These are phyloP conservation scores for Cladorhizidae sp. DNA, from an alignment of 37 sponge, comb jelly and placozoan genomes.

Conservation along the genomic window DNA sequence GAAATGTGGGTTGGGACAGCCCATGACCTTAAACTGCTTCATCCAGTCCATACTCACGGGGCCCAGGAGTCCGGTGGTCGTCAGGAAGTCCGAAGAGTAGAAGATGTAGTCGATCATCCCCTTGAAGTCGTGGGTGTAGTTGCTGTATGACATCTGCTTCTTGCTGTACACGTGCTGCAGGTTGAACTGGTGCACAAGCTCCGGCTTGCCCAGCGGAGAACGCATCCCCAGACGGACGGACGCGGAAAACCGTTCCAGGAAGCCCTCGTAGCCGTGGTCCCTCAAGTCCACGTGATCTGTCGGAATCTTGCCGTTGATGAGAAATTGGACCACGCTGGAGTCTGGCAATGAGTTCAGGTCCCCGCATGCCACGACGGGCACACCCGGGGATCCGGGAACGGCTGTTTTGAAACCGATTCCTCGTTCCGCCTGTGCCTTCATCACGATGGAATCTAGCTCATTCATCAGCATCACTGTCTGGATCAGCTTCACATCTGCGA, in stretches of 20 bases:
- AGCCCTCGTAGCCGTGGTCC: conserved; percentile 81
- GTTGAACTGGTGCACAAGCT: conserved; percentile 84
- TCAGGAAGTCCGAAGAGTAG: conserved; percentile 74
- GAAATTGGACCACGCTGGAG: conserved; percentile 93
- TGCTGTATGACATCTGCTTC: conserved; percentile 74
- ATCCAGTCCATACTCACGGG: conserved; percentile 90
- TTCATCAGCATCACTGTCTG: conserved; percentile 86
- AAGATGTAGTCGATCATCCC: conserved; percentile 95
- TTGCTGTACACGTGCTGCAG: conserved; percentile 74
- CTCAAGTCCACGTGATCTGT: conserved; percentile 83
- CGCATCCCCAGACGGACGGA: conserved; percentile 40
- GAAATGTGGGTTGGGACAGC: conserved; percentile 94
- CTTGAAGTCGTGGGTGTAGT: conserved; percentile 95
- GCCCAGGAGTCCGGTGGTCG: conserved; percentile 76
- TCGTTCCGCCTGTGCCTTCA: conserved; percentile 61
- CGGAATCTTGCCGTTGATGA: conserved; percentile 69
- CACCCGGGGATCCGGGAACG: conserved; percentile 54
- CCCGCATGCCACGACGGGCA: conserved; percentile 88
- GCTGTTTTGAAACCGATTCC: conserved; percentile 60
- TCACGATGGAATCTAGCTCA: conserved; percentile 62
- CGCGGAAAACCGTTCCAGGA: conserved; percentile 58
- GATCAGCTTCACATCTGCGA: conserved; percentile 92
- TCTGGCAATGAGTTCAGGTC: conserved; percentile 97
- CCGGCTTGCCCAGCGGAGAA: conserved; percentile 54
- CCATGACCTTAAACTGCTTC: conserved; percentile 78